A percentile compares a stretch with the other conserved stretches of the same genome.
phyloP scores from a whole-genome alignment of 2,888 invertebrate species.

The Cataglyphis livida region DNA sequence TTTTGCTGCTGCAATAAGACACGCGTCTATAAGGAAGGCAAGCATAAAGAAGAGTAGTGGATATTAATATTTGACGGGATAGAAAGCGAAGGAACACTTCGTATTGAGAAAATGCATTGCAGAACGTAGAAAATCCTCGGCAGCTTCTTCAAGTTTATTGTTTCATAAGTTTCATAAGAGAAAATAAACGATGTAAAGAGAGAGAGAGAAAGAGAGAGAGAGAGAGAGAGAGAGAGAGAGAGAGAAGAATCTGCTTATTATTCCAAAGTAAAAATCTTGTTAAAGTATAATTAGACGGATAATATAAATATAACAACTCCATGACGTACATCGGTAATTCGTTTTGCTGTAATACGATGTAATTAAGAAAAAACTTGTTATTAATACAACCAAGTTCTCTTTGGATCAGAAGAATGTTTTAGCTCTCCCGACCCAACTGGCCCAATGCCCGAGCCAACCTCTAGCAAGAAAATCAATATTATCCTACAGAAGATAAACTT shows the following conservation, averaged over 20 bases:
- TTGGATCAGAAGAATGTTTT: not conserved
- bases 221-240: not conserved
- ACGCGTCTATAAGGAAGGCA: conserved; percentile 52
- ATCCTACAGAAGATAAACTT: conserved; percentile 11
- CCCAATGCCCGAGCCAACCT: not conserved
- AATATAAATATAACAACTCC: not conserved
- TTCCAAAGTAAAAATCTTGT: conserved; percentile 24
- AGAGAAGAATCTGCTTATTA: conserved; percentile 25
- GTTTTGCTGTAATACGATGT: not conserved
- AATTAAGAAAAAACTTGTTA: not conserved
- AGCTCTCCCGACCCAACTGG: not conserved
- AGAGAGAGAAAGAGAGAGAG: not conserved
- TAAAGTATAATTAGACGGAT: conserved; percentile 11
- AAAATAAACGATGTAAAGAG: conserved; percentile 4
- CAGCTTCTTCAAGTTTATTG: conserved; percentile 48
- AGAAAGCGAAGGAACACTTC: conserved; percentile 25
- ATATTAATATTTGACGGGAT: conserved; percentile 54
- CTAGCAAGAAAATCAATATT: conserved; percentile 22
- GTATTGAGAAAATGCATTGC: conserved; percentile 50
- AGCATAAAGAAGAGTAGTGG: conserved; percentile 52
- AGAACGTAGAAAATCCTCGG: conserved; percentile 36
- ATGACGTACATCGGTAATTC: not conserved
- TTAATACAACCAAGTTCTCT: conserved; percentile 3
- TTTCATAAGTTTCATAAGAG: conserved; percentile 41
- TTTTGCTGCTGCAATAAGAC: conserved; percentile 44